Base-by-base conservation (phyloP, 2,113 vertebrate genomes). In the Meriones unguiculatus region DNA sequence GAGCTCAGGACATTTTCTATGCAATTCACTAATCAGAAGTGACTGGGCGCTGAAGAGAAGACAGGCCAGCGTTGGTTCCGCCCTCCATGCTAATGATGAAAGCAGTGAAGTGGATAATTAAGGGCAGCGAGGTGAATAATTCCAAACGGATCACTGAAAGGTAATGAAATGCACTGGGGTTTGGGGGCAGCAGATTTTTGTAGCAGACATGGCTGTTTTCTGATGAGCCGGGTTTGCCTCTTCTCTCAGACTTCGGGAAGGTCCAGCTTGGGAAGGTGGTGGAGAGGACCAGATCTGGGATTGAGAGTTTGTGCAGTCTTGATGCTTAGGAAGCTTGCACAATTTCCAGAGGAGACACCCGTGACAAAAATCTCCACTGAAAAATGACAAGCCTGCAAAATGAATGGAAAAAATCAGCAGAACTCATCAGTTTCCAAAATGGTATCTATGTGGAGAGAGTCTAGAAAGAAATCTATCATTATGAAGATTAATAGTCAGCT, bases 71-170 rank as follows among this genome's bases (percentile, higher is more conserved):
- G 95, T 57, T 11, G 73, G 96, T 86, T 81, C 96, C 76, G 4
- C 94, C 96, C 92, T 97, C 92, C 92, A 97, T 82, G 97, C 97
- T 97, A 97, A 97, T 97, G 96, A 96, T 82, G 96, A 78, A 95
- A 81, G 94, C 97, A 97, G 92, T 62, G 95, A 97, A 94, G 93
- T 97, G 97, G 97, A 97, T 97, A 97, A 97, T 97, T 93, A 98
- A 97, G 97, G 76, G 96, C 95, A 95, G 94, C 52, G 97, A 97
- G 95, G 97, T 97, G 97, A 93, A 75, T 97, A 97, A 98, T 97
- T 98, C 97, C 96, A 90, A 95, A 95, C 54, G 81, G 94, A 97
- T 98, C 95, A 95, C 88, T 94, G 95, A 82, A 57, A 98, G 97
- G 96, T 96, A 96, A 97, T 97, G 97, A 98, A 97, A 97, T 87